Conservation (phyloP, 2,113 vertebrate genomes). For the Chamaetylas fuelleborni region DNA sequence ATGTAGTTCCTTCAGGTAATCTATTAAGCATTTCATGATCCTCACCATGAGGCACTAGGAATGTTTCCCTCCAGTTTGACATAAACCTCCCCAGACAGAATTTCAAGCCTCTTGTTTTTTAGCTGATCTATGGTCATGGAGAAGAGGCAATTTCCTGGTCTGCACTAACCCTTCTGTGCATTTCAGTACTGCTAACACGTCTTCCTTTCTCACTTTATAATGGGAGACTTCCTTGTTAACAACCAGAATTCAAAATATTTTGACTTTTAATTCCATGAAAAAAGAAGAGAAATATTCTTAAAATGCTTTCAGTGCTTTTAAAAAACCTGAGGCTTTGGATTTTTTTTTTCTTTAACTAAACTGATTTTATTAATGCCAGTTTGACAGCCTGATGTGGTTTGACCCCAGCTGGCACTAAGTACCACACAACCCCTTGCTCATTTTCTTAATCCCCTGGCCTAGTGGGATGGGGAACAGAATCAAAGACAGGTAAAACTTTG, state of each 20-base stretch:
- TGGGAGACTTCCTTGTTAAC: neutral
- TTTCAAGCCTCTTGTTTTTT: neutral
- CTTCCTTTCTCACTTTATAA: neutral
- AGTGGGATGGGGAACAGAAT: neutral
- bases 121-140: neutral
- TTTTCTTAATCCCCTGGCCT: neutral
- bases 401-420: neutral
- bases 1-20: neutral
- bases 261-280: neutral
- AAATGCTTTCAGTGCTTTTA: neutral
- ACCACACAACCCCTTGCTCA: neutral
- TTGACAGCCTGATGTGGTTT: neutral
- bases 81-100: neutral
- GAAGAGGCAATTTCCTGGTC: neutral
- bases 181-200: neutral
- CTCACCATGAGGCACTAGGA: neutral
- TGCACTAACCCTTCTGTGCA: neutral
- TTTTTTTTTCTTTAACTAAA: neutral
- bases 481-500: neutral
- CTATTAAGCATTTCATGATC: neutral
- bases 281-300: neutral
- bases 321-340: neutral
- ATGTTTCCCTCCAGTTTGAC: neutral
- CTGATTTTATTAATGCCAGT: neutral
- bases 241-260: neutral